Base-by-base conservation (phyloP, 2,888 invertebrate genomes). In the Xiphydria camelus region DNA sequence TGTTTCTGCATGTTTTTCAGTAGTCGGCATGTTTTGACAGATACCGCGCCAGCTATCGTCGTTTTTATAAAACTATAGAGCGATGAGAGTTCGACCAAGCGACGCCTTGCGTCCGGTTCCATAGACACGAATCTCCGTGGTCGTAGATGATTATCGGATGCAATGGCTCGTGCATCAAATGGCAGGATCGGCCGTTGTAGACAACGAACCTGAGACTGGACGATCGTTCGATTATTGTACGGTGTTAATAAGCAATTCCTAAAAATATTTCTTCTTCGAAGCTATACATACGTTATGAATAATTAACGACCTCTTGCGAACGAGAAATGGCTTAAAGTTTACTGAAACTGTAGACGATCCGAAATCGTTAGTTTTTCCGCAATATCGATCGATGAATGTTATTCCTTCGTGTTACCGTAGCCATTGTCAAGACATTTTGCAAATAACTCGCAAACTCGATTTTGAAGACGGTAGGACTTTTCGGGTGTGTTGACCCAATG, bases 1-100 rank as follows among this genome's bases (percentile, higher is more conserved):
- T 17, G n/a, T 29, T 33, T 36, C 19, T 23, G 25, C 25, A 15
- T 19, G 33, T 33, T 33, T 41, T 35, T 33, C 20, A 25, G 21
- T 43, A 31, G 32, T 43, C 19, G 29, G 20, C 23, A 31, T 40
- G 20, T 40, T 47, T 47, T 29, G 44, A 37, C 38, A 38, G 36
- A 12, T 10, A n/a, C 33, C 15, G 34, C 34, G 47, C 47, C 38
- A 7, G 31, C 47, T 47, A 20, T 9, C 4, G 31, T 20, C 20
- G 18, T 26, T 9, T 21, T 10, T 4, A 9, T 6, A 4, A 10
- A 38, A 26, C 29, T 1, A 20, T 20, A 17, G 31, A 26, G 12
- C 22, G 17, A 23, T n/a, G n/a, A n/a, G n/a, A n/a, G n/a, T 25
- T 38, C 38, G 40, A 40, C 40, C 40, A 31, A 40, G 40, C 26